Conservation (phyloP, 2,113 vertebrate species). For the Pseudorasbora parva region DNA sequence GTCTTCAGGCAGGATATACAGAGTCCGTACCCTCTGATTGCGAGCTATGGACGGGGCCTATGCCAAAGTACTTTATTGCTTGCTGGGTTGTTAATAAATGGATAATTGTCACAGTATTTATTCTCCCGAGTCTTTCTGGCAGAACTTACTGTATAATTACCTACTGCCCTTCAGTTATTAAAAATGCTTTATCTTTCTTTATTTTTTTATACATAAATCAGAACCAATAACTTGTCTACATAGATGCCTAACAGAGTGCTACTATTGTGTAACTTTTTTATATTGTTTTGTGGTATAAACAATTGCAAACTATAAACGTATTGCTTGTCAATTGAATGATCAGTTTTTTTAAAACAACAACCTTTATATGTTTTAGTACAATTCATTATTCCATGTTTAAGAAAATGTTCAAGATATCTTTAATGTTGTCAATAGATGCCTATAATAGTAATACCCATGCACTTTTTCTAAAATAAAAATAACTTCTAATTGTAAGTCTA, state of each 20-base stretch:
- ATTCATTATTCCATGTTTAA: background rate
- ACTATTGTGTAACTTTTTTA: background rate
- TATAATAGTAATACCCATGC: no score
- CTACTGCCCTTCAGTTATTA: background rate
- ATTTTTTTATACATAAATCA: background rate
- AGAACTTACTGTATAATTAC: background rate
- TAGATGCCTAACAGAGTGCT: background rate
- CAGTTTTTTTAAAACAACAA: background rate
- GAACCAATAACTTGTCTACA: background rate
- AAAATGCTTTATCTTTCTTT: background rate
- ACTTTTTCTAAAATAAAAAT: no score
- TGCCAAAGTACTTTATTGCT: no score
- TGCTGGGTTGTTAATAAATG: no score
- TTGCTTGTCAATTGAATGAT: background rate
- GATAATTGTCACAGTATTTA: no score
- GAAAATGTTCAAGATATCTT: background rate
- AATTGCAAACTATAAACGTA: background rate
- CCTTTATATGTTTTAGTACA: background rate
- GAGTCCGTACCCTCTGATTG: no score
- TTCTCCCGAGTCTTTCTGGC: no score
- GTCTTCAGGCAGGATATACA: no score
- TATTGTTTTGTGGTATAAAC: background rate
- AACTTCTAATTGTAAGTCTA: no score
- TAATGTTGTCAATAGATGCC: background rate
- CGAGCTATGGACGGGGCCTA: no score